phyloP scores from a whole-genome alignment of 2,113 vertebrate genomes.

The Ranitomeya imitator region DNA sequence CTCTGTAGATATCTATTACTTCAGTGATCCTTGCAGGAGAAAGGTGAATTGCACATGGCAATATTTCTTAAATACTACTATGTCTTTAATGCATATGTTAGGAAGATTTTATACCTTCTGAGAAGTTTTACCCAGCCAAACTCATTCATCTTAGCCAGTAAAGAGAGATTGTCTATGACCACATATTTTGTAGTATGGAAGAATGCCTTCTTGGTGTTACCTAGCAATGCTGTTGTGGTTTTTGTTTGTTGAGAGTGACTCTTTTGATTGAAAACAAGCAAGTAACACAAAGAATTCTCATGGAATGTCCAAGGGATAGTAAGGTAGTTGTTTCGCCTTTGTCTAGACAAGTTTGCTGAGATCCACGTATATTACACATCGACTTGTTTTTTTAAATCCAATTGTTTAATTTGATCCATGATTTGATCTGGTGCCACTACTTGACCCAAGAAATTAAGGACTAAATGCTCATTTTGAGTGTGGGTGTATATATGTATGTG shows the following conservation, averaged over 20 bases:
- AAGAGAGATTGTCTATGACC: background rate
- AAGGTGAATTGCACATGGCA: background rate
- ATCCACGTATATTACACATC: background rate
- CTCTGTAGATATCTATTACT: background rate
- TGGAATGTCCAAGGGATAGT: background rate
- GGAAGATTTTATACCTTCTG: background rate
- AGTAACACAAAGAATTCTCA: conserved; percentile 9
- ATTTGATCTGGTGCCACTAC: background rate
- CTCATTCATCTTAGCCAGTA: background rate
- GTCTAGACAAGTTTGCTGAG: background rate
- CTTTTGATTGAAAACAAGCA: background rate
- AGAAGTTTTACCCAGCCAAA: background rate
- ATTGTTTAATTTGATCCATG: background rate
- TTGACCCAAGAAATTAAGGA: background rate
- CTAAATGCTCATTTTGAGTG: background rate
- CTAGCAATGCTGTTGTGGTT: conserved; percentile 8
- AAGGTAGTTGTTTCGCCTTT: background rate
- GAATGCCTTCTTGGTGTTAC: conserved; percentile 11
- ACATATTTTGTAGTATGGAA: background rate
- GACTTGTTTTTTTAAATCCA: background rate
- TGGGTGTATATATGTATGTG: background rate
- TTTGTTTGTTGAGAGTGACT: conserved; percentile 2
- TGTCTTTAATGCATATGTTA: background rate
- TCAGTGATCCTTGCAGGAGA: background rate
- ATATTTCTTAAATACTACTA: background rate